Base-by-base conservation (phyloP, 2,113 vertebrate genomes). In the Puntigrus tetrazona region DNA sequence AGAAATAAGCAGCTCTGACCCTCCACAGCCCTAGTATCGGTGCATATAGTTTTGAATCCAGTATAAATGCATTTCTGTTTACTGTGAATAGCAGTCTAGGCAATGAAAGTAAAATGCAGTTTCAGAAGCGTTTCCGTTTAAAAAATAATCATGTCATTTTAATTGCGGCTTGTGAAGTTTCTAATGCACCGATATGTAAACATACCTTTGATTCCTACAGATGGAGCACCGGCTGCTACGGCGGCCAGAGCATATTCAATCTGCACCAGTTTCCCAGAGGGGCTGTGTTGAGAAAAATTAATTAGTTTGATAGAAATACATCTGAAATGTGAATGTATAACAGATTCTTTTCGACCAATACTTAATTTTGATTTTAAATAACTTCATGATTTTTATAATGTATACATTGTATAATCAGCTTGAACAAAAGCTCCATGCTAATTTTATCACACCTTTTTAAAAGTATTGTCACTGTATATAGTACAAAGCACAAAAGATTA, bases 231-330 rank as follows among this genome's bases (percentile, higher is more conserved):
- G 87, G 97, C 98, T 90, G 98, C 97, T 86, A 99, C 98, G 59
- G 98, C 98, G 88, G 98, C 96, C 93, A 99, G 93, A 18, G 98
- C 98, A 93, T 99, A 99, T 86, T 99, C 98, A 91, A 99, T 99
- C 94, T 99, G 98, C 72, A 99, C 98, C 92, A 99, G 95, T 89
- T 99, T 99, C 83, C 98, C 98, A 38, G 98, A 99, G 5, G 98
- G 98, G 92, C 98, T 99, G 85, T n/a, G n/a, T n/a, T n/a, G n/a
- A n/a, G n/a, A n/a, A n/a, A n/a, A n/a, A n/a, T n/a, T n/a, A n/a
- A n/a, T n/a, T n/a, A n/a, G n/a, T n/a, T n/a, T n/a, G n/a, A n/a
- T n/a, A n/a, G n/a, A n/a, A n/a, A n/a, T n/a, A n/a, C n/a, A n/a
- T n/a, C n/a, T n/a, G n/a, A n/a, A n/a, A n/a, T n/a, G n/a, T n/a